Conservation (phyloP, 1,140 invertebrate species). For the Diprion similis region DNA sequence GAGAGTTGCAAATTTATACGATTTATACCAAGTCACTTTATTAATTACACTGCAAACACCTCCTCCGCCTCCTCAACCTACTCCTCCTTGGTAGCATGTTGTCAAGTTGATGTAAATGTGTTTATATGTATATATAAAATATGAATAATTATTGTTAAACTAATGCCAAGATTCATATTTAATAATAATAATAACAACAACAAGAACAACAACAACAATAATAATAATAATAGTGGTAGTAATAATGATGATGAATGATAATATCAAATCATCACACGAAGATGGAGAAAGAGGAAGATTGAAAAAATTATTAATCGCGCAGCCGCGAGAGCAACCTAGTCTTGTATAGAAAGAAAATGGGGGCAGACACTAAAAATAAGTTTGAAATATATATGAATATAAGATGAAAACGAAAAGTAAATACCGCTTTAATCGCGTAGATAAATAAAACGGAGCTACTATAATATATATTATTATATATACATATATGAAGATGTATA, state of each 20-base stretch:
- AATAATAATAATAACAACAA: constrained; percentile 34
- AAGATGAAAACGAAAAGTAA: constrained; percentile 11
- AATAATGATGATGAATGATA: constrained; percentile 23
- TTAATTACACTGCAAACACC: not conserved
- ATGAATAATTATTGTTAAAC: constrained; percentile 50
- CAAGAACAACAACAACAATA: constrained; percentile 12
- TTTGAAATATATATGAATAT: constrained; percentile 25
- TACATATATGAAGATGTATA: not conserved
- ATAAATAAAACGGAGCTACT: not conserved
- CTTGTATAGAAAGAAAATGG: constrained; percentile 57
- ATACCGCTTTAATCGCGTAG: not conserved
- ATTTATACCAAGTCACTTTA: not conserved
- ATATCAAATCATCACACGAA: constrained; percentile 19
- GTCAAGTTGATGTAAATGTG: constrained; percentile 55
- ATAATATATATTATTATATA: constrained; percentile 7
- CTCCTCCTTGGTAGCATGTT: constrained; percentile 31
- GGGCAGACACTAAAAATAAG: constrained; percentile 42
- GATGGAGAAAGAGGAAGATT: constrained; percentile 1
- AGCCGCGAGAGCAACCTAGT: constrained; percentile 49
- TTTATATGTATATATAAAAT: constrained; percentile 60
- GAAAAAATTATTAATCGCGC: constrained; percentile 11
- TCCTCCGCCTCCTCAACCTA: constrained; percentile 22
- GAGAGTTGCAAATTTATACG: not conserved
- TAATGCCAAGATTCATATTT: constrained; percentile 43
- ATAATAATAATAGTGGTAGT: constrained; percentile 20